Conservation (phyloP, 2,113 vertebrate genomes). For the Tyto alba region DNA sequence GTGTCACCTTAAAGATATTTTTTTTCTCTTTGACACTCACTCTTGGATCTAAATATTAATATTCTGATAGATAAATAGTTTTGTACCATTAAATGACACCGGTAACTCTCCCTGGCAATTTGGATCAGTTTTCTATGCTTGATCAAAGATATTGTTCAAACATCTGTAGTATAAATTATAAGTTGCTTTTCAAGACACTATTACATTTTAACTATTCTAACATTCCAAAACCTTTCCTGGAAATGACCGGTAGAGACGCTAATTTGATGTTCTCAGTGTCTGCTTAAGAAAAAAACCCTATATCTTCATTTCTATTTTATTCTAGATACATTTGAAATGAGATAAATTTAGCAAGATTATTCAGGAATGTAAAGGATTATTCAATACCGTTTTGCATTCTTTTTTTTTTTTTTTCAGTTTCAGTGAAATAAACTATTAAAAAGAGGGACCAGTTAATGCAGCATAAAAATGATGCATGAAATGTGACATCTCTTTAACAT, state of each 20-base stretch:
- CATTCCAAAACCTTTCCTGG: background rate
- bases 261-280: background rate
- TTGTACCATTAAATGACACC: background rate
- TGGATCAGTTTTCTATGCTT: background rate
- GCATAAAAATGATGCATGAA: slow-evolving; percentile 71
- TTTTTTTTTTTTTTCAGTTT: too few species aligned
- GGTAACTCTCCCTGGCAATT: background rate
- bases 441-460: slow-evolving; percentile 51
- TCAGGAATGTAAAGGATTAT: slow-evolving; percentile 46
- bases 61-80: slow-evolving; percentile 11
- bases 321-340: slow-evolving; percentile 51
- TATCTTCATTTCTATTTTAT: slow-evolving; percentile 49
- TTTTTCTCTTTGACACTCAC: slow-evolving; percentile 12
- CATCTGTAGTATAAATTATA: background rate
- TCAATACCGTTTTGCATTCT: slow-evolving; percentile 49
- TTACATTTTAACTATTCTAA: background rate
- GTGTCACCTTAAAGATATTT: background rate
- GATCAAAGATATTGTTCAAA: background rate
- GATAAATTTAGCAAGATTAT: slow-evolving; percentile 29
- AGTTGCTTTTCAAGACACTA: background rate
- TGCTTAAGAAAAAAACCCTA: background rate
- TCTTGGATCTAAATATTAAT: slow-evolving; percentile 17
- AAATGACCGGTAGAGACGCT: background rate
- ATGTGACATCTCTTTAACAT: slow-evolving; percentile 77
- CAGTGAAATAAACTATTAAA: slow-evolving; percentile 46